Base-by-base conservation (phyloP, 2,113 vertebrate species). In the Numida meleagris region DNA sequence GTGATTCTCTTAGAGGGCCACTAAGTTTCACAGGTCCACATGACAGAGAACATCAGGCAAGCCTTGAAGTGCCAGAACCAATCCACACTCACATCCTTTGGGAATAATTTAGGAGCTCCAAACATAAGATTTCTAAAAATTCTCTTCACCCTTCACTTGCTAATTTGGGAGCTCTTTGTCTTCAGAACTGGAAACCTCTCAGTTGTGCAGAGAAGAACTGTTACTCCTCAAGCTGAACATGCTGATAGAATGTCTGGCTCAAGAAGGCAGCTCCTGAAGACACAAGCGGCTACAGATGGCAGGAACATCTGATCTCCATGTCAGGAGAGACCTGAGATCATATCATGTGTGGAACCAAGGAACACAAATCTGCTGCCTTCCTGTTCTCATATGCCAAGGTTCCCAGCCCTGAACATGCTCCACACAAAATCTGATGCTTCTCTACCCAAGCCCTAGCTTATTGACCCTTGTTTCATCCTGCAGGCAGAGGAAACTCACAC, bases 331-430 rank as follows among this genome's bases (percentile, higher is more conserved):
- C 7, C 62, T 78, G 79, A 85, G 36, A 50, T 74, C 55, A 12
- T 2, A 25, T 10, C 70, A 34, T 1, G 3, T 0, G 4, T 12
- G 17, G n/a, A 78, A 27, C 33, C 38, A 29, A 63, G 15, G 61
- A 40, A 40, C 25, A 6, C 61, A 40, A 36, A 40, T 25, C 36
- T 63, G 36, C 25, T 12, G 25, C 11, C 6, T 40, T 31, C 62
- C 27, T 50, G 36, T 18, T 27, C 67, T 50, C 45, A 46, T 19
- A 7, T 45, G 16, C 8, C 48, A 76, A 75, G 87, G 25, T n/a
- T 78, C n/a, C 17, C 36, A 53, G 57, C 24, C 25, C 34, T 55
- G 36, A 67, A 48, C 0, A 24, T 0, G 3, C 16, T 33, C 53
- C 65, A 63, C 50, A 66, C 79, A 58, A 62, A 72, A 82, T 38